Evolutionary conservation across 2,113 vertebrate species (phyloP).

Genomic region (Pipa parva): DNA sequence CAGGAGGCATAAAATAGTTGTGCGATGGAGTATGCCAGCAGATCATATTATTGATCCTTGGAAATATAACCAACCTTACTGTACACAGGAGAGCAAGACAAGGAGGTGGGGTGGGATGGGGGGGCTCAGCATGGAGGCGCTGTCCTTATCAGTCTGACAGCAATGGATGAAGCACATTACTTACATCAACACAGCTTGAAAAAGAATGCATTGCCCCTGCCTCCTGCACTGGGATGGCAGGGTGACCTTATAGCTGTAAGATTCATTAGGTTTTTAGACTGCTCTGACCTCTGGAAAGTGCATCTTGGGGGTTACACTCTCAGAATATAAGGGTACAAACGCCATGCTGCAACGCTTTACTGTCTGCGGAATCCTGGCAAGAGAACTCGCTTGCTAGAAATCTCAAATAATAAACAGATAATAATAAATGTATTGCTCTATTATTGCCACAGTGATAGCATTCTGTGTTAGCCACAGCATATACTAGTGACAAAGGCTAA

Average conservation of each 20-base stretch:
- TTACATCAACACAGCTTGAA: conserved; percentile 59
- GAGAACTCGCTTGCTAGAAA: no score
- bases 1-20: no score
- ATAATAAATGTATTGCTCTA: no score
- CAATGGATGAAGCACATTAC: conserved; percentile 57
- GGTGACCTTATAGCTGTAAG: conserved; percentile 51
- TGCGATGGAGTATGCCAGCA: background rate
- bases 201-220: conserved; percentile 50
- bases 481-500: no score
- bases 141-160: conserved; percentile 60
- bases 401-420: no score
- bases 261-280: background rate
- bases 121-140: conserved; percentile 52
- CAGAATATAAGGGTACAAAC: no score
- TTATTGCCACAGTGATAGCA: no score
- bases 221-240: conserved; percentile 46
- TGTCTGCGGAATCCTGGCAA: no score
- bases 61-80: conserved; percentile 8
- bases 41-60: background rate
- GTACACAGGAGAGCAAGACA: background rate
- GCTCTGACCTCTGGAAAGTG: no score
- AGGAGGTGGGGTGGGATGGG: conserved; percentile 36
- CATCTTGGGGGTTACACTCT: no score
- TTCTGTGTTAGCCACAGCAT: no score
- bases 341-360: no score